Evolutionary conservation across 2,797 vertebrate genomes (phyloP), one percentile per base, ranked within the genome.

Genomic region (Acipenser ruthenus): DNA sequence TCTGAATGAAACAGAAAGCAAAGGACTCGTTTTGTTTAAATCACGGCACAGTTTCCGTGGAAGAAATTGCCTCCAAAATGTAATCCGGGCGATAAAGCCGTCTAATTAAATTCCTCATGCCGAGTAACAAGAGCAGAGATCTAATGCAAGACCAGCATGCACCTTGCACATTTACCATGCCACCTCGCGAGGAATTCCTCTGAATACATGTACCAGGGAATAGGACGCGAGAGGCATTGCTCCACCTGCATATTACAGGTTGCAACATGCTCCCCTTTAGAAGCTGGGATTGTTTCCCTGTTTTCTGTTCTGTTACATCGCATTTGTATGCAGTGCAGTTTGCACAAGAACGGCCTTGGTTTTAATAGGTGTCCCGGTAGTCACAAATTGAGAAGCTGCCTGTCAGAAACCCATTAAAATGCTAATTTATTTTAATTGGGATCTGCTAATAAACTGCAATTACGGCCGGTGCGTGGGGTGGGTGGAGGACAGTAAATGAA

Each of bases 381-480:
- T 75, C 73, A 77, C 79, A 84, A 72, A 85, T 84, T 80, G 82
- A 86, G 81, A 78, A 76, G 67, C 88, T 86, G 89, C 89, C 89
- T 89, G 86, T 82, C 82, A 88, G 79, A 79, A 77, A 68, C 85
- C 89, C 84, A 79, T 82, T 87, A 87, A 91, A 89, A 93, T 91
- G 90, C 88, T 89, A 91, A 94, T 92, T 87, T 85, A 80, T 90
- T 91, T 88, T 90, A 92, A 94, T 91, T 91, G 89, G 83, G 87
- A 84, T 84, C 85, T 84, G 82, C 85, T 91, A 91, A 93, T 90
- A 90, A 92, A 87, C 85, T 89, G 83, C 89, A 92, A 90, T 92
- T 91, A 91, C 80, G 82, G 90, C 85, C 87, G 78, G 78, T 82
- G 80, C 77, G 79, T 74, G 78, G 80, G 80, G 86, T 82, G 76